These are phyloP conservation scores for Chloroclysta siterata DNA, from an alignment of 2,888 invertebrate genomes.

Conservation along the genomic window DNA sequence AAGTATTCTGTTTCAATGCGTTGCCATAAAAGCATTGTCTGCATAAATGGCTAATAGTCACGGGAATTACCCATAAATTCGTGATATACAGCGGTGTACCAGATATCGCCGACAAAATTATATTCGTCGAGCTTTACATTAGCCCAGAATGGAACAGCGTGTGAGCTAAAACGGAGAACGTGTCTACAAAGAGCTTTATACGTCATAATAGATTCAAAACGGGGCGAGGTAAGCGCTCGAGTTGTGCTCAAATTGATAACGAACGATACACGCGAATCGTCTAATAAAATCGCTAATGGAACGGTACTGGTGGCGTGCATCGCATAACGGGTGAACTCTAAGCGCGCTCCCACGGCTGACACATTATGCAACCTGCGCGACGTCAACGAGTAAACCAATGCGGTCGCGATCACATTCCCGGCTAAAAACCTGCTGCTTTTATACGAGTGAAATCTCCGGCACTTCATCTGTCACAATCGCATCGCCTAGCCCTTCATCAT, in stretches of 20 bases:
- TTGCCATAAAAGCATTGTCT: constrained; percentile 37
- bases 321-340: constrained; percentile 74
- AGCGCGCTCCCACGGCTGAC: constrained; percentile 76
- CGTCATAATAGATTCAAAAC: constrained; percentile 70
- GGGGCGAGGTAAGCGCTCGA: constrained; percentile 67
- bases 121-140: constrained; percentile 58
- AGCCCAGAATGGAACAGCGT: constrained; percentile 59
- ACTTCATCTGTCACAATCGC: constrained; percentile 43
- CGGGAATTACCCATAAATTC: constrained; percentile 49
- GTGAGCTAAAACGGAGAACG: constrained; percentile 66
- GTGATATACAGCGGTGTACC: constrained; percentile 58
- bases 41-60: constrained; percentile 35
- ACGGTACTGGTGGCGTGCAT: constrained; percentile 82
- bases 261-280: constrained; percentile 77
- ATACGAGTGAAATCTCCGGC: constrained; percentile 53
- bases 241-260: constrained; percentile 75
- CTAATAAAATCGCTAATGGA: constrained; percentile 83
- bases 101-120: constrained; percentile 62
- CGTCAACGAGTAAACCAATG: constrained; percentile 42
- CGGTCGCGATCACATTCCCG: constrained; percentile 64
- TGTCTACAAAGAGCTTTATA: constrained; percentile 57
- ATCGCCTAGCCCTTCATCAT: constrained; percentile 33
- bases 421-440: constrained; percentile 67
- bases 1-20: constrained; percentile 20
- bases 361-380: constrained; percentile 76